Evolutionary conservation across 2,113 vertebrate species (phyloP).

Genomic region (Calonectris borealis): DNA sequence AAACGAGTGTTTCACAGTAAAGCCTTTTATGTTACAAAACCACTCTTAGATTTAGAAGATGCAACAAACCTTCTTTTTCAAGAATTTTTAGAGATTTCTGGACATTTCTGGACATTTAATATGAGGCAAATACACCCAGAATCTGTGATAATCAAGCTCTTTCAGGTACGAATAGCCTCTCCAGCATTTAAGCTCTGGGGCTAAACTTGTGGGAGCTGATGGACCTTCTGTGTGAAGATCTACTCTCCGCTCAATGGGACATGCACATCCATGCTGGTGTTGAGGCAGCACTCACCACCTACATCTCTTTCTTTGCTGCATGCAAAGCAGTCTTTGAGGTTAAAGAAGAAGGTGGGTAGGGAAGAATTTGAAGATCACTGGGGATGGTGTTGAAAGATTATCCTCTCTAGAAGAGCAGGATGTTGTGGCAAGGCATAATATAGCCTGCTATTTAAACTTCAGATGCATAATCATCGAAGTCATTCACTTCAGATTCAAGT

Average conservation of each 20-base stretch:
- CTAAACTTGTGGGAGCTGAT: not conserved
- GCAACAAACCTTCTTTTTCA: not conserved
- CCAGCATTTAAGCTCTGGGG: not conserved
- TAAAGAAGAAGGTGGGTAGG: not conserved
- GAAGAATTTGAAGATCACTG: not conserved
- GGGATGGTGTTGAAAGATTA: not conserved
- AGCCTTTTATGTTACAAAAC: not conserved
- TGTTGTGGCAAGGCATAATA: not conserved
- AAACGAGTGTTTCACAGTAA: not conserved
- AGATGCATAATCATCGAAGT: not conserved
- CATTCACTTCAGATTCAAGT: not conserved
- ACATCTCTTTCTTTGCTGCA: not conserved
- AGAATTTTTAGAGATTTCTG: not conserved
- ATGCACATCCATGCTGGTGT: accelerated
- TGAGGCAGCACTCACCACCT: not conserved
- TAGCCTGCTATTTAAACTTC: not conserved
- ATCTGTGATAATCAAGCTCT: not conserved
- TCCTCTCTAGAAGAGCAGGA: not conserved
- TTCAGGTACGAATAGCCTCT: not conserved
- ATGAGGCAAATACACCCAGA: not conserved
- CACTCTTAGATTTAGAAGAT: not conserved
- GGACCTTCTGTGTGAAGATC: not conserved
- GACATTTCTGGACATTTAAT: not conserved
- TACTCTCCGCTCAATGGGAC: not conserved
- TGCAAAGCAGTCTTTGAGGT: not conserved